These are phyloP conservation scores for Typhlomys cinereus DNA, from an alignment of 2,113 vertebrate genomes.

Conservation along the genomic window DNA sequence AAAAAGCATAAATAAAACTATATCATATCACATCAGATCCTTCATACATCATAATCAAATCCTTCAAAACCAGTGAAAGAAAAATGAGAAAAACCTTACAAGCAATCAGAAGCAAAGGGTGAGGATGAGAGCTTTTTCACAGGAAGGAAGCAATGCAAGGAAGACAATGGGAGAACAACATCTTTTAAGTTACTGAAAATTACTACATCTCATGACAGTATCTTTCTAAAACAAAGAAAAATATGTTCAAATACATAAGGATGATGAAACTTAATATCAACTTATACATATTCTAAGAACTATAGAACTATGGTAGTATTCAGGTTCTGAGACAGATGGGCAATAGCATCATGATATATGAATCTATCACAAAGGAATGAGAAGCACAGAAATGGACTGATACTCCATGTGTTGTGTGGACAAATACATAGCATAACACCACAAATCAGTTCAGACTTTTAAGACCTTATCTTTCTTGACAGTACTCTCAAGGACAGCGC, in stretches of 20 bases:
- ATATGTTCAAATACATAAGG: neutral
- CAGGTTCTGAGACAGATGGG: neutral
- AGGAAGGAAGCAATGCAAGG: neutral
- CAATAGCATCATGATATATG: neutral
- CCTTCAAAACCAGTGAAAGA: neutral
- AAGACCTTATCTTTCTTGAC: neutral
- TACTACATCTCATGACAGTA: neutral
- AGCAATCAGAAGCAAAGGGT: neutral
- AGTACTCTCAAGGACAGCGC: neutral
- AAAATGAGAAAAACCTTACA: neutral
- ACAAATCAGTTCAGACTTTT: neutral
- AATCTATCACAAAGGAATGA: neutral
- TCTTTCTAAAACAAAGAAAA: neutral
- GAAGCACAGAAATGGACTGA: neutral
- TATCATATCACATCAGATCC: neutral
- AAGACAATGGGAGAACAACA: neutral
- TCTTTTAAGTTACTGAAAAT: neutral
- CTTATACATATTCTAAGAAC: neutral
- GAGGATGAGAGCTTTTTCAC: neutral
- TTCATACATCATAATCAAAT: neutral
- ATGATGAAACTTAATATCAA: neutral
- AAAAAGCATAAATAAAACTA: neutral
- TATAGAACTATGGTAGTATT: neutral
- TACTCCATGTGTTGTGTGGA: neutral
- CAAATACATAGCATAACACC: neutral